Evolutionary conservation across 2,113 vertebrate genomes (phyloP).

Genomic region (Pollimyrus isidori): DNA sequence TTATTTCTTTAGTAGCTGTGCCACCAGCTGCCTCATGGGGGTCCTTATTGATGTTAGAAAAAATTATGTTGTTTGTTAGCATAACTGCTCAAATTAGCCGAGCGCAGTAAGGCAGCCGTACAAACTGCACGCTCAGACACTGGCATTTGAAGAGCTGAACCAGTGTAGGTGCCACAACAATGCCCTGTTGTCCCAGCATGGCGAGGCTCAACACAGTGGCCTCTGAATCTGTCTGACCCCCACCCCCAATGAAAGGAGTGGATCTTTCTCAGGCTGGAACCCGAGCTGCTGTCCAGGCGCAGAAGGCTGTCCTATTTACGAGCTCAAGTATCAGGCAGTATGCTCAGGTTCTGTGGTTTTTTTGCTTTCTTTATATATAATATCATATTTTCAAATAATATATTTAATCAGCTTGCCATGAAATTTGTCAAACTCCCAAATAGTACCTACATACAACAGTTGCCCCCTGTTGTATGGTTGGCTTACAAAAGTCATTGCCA

Average conservation of each 20-base stretch:
- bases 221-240: background rate
- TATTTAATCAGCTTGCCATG: background rate
- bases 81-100: too few species aligned
- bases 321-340: background rate
- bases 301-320: background rate
- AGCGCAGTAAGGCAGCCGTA: background rate
- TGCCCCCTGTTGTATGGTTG: background rate
- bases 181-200: conserved; percentile 30
- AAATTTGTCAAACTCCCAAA: background rate
- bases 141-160: conserved; percentile 21
- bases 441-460: background rate
- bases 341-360: background rate
- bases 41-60: background rate
- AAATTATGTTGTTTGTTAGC: background rate
- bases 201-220: conserved; percentile 15
- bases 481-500: background rate
- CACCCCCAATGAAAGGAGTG: background rate
- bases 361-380: background rate
- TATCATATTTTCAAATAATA: background rate
- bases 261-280: background rate
- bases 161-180: conserved; percentile 37
- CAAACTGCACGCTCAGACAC: background rate
- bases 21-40: background rate
- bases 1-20: background rate
- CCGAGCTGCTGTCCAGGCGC: background rate